These are phyloP conservation scores for Oreochromis mossambicus DNA, from an alignment of 2,797 vertebrate species.

Conservation along the genomic window DNA sequence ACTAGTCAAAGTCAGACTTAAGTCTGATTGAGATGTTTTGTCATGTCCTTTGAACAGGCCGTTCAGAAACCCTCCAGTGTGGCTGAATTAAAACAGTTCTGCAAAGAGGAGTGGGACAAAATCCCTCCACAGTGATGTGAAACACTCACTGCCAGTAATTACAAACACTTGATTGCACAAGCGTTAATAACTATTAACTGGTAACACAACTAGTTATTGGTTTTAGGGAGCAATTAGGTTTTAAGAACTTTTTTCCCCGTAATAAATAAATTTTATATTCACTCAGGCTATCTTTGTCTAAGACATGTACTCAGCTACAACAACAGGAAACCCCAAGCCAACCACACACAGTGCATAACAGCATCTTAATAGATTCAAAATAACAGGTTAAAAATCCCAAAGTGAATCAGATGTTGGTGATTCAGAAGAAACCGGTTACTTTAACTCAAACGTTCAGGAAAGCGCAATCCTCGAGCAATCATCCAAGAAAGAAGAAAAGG, in stretches of 20 bases:
- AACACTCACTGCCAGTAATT: neutral
- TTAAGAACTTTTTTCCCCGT: fast-evolving
- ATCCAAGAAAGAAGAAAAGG: neutral
- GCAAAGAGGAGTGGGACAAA: neutral
- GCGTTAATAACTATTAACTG: neutral
- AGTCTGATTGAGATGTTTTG: neutral
- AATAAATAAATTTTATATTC: neutral
- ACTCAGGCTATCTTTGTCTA: neutral
- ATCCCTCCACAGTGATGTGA: neutral
- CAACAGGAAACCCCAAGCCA: neutral
- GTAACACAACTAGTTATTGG: neutral
- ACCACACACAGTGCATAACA: neutral
- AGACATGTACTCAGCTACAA: neutral
- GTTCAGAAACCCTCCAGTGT: neutral
- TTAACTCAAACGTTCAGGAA: neutral
- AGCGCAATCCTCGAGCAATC: neutral
- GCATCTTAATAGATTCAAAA: neutral
- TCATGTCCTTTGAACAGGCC: neutral
- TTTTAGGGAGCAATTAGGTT: neutral
- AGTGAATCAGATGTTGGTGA: neutral
- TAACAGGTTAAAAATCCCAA: neutral
- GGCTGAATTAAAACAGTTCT: neutral
- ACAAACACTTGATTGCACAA: neutral
- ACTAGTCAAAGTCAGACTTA: neutral
- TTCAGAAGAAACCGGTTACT: neutral